These are phyloP conservation scores for Drosophila orena DNA, from an alignment of 1,140 invertebrate species.

Conservation along the genomic window DNA sequence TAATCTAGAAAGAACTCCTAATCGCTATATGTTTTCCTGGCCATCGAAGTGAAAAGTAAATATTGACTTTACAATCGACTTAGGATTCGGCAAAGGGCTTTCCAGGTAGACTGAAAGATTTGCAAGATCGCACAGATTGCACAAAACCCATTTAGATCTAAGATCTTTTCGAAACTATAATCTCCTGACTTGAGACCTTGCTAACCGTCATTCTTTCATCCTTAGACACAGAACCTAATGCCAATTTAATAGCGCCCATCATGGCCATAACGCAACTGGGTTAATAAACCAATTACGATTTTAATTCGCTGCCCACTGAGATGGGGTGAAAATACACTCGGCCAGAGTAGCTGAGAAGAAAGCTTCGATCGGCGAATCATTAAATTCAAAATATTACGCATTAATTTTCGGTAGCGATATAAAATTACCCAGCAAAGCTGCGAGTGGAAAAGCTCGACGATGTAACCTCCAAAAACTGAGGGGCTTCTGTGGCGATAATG, in stretches of 20 bases:
- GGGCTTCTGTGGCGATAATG: slow-evolving; percentile 16
- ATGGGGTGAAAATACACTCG: slow-evolving; percentile 19
- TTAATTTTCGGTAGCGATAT: slow-evolving; percentile 81
- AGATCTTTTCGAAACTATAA: slow-evolving; percentile 14
- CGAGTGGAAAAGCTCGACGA: slow-evolving; percentile 37
- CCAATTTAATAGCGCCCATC: slow-evolving; percentile 68
- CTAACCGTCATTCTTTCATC: not conserved
- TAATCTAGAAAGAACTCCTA: slow-evolving; percentile 64
- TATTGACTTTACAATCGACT: slow-evolving; percentile 80
- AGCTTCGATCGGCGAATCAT: slow-evolving; percentile 40
- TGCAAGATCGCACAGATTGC: slow-evolving; percentile 52
- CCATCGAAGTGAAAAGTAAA: slow-evolving; percentile 60
- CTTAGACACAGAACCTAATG: slow-evolving; percentile 31
- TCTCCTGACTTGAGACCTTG: not conserved
- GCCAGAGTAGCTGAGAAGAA: slow-evolving; percentile 33
- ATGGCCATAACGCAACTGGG: slow-evolving; percentile 61
- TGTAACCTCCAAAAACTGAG: slow-evolving; percentile 18
- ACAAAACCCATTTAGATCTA: slow-evolving; percentile 59
- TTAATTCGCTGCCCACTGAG: slow-evolving; percentile 59
- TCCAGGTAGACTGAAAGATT: slow-evolving; percentile 58
- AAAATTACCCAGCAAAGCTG: slow-evolving; percentile 61
- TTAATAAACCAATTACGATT: slow-evolving; percentile 72
- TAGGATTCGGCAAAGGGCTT: slow-evolving; percentile 34
- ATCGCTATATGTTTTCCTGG: slow-evolving; percentile 17
- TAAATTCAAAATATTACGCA: slow-evolving; percentile 73